Base-by-base conservation (phyloP, 2,113 vertebrate species). In the Arizona elegans region DNA sequence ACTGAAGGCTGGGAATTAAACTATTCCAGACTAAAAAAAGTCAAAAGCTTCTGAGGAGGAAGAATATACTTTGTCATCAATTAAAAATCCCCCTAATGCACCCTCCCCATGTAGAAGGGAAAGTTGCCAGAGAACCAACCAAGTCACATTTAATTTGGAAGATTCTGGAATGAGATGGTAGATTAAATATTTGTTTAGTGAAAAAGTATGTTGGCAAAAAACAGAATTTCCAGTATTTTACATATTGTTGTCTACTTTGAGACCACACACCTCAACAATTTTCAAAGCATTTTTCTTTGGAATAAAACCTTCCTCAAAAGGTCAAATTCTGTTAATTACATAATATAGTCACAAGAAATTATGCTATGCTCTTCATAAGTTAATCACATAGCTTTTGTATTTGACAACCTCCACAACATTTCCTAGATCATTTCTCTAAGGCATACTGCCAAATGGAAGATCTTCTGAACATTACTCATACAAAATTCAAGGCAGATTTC, bases 121-220 rank as follows among this genome's bases (percentile, higher is more conserved):
- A 47, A 47, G 43, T 3, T 47, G 43, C 3, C 3, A 47, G 86
- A 75, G 91, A 26, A 75, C 8, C 75, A 89, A 52, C 90, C 91
- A 92, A 89, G 21, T 21, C 10, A 89, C 47, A 92, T 92, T 96
- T 92, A 87, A 95, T 95, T 91, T 90, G 96, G 95, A 75, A 94
- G 38, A 5, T 38, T 92, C 93, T 91, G 81, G 53, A 92, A 53
- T 21, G 17, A 95, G 89, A 91, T 88, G 21, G 54, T n/a, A 92
- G n/a, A 50, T 93, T 59, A n/a, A 70, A n/a, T 70, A 70, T 70
- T 70, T 70, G 59, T 70, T 85, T 90, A 12, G 50, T 53, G 50
- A 33, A 52, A 70, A 52, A 29, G 4, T 17, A 5, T 17, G 8
- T n/a, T 29, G 55, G 13, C 8, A n/a, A 90, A 58, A 15, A n/a